Conservation (phyloP, 2,888 invertebrate species). For the Diaphora mendica region DNA sequence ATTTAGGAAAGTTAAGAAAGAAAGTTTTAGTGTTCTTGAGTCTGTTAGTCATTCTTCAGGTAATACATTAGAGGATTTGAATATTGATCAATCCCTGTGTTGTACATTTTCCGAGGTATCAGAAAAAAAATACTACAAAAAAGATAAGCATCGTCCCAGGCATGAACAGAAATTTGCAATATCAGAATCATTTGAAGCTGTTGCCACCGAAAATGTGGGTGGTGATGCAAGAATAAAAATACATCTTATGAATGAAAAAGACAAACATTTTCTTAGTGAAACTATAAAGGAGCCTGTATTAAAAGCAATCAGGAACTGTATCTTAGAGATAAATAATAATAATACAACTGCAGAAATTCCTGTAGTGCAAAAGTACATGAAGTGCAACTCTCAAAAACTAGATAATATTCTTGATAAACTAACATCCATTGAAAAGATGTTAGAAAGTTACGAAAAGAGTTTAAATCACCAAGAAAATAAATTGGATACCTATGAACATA, state of each 20-base stretch:
- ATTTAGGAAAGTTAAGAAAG: slow-evolving; percentile 58
- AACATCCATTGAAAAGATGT: slow-evolving; percentile 63
- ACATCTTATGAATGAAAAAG: slow-evolving; percentile 76
- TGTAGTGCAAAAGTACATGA: slow-evolving; percentile 59
- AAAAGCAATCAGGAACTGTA: slow-evolving; percentile 69
- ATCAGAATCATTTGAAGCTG: slow-evolving; percentile 75
- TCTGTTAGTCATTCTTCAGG: slow-evolving; percentile 66
- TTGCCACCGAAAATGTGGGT: slow-evolving; percentile 65
- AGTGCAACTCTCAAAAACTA: slow-evolving; percentile 64
- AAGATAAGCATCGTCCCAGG: slow-evolving; percentile 45
- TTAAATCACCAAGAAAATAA: neutral
- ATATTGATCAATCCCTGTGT: slow-evolving; percentile 72
- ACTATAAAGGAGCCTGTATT: slow-evolving; percentile 72
- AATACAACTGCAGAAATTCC: slow-evolving; percentile 56
- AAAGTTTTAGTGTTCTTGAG: slow-evolving; percentile 60
- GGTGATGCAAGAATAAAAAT: slow-evolving; percentile 73
- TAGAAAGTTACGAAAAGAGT: slow-evolving; percentile 3
- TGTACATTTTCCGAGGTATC: slow-evolving; percentile 72
- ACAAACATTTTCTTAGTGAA: slow-evolving; percentile 70
- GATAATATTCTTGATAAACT: slow-evolving; percentile 69
- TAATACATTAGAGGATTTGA: slow-evolving; percentile 73
- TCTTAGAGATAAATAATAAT: slow-evolving; percentile 61
- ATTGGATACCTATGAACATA: slow-evolving; percentile 53
- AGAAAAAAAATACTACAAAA: slow-evolving; percentile 63
- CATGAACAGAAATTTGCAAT: slow-evolving; percentile 55